A percentile compares a stretch with the other conserved stretches of the same genome.
phyloP scores from a whole-genome alignment of 2,888 invertebrate genomes.

The Nomada goodeniana region DNA sequence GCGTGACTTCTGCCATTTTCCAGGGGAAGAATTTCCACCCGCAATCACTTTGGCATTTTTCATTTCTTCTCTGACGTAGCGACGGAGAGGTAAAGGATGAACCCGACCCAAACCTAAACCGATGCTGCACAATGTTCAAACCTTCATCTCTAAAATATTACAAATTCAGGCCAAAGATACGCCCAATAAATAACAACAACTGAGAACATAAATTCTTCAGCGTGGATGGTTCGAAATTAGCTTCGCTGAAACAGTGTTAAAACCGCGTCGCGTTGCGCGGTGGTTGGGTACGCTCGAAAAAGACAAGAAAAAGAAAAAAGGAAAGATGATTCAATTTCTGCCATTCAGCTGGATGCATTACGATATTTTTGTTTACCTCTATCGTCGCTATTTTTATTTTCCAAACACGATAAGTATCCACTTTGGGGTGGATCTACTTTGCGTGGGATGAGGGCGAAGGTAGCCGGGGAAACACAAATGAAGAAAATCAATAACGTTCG shows the following conservation, averaged over 20 bases:
- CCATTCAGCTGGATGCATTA: slow-evolving; percentile 6
- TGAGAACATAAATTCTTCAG: neutral
- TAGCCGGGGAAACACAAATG: slow-evolving; percentile 53
- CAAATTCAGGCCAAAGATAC: neutral
- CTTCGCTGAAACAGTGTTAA: too few relatives aligned
- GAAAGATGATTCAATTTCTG: slow-evolving; percentile 41
- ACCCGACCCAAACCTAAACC: neutral
- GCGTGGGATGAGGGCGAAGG: neutral
- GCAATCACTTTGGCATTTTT: neutral
- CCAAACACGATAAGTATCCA: slow-evolving; percentile 33
- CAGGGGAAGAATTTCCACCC: neutral
- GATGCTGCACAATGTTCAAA: too few relatives aligned
- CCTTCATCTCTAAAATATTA: too few relatives aligned
- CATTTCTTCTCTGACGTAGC: neutral
- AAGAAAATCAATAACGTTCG: slow-evolving; percentile 75
- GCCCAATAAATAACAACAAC: neutral
- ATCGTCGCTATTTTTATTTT: slow-evolving; percentile 35
- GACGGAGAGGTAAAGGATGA: too few relatives aligned
- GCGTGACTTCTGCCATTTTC: slow-evolving; percentile 12
- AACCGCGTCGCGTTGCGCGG: neutral
- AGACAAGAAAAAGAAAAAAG: neutral
- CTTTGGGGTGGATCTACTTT: slow-evolving; percentile 17
- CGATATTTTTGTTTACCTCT: slow-evolving; percentile 54
- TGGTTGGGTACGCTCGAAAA: neutral
- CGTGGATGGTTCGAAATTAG: neutral